Percentiles rank a stretch among this genome's conserved stretches.
Conservation (phyloP, 2,113 vertebrate genomes). For the Pagrus major region DNA sequence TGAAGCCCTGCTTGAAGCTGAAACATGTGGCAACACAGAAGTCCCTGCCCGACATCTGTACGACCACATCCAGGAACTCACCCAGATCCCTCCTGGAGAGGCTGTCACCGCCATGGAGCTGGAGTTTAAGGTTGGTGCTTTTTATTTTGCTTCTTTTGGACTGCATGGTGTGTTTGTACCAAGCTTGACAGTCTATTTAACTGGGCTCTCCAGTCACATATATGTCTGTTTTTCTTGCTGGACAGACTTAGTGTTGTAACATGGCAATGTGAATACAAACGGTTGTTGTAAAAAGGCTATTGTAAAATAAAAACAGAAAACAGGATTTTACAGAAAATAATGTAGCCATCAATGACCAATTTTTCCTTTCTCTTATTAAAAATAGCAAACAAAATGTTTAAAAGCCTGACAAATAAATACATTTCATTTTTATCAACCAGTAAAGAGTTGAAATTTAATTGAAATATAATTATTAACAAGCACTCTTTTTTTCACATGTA, state of each 20-base stretch:
- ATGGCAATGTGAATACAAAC: not conserved
- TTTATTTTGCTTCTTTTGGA: not conserved
- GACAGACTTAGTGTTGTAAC: not conserved
- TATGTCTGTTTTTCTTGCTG: not conserved
- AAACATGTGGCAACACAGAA: slow-evolving; percentile 91
- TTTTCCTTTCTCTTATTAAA: no score
- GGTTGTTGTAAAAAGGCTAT: no score
- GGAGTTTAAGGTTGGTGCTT: slow-evolving; percentile 92
- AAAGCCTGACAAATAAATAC: not conserved
- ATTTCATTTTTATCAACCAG: not conserved
- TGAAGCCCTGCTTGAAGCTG: slow-evolving; percentile 94
- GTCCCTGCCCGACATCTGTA: slow-evolving; percentile 94
- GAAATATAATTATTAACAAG: no score
- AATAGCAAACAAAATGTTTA: no score
- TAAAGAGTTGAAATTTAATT: not conserved
- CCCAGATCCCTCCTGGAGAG: slow-evolving; percentile 89
- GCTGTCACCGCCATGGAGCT: slow-evolving; percentile 93
- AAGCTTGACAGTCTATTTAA: not conserved
- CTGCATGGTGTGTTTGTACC: not conserved
- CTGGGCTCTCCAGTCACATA: not conserved
- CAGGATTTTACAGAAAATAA: no score
- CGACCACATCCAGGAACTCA: slow-evolving; percentile 95
- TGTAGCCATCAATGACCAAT: no score
- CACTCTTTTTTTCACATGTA: no score
- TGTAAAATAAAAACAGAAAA: no score